Evolutionary conservation across 1,140 invertebrate species (phyloP).

Genomic region (Drosophila navojoa): DNA sequence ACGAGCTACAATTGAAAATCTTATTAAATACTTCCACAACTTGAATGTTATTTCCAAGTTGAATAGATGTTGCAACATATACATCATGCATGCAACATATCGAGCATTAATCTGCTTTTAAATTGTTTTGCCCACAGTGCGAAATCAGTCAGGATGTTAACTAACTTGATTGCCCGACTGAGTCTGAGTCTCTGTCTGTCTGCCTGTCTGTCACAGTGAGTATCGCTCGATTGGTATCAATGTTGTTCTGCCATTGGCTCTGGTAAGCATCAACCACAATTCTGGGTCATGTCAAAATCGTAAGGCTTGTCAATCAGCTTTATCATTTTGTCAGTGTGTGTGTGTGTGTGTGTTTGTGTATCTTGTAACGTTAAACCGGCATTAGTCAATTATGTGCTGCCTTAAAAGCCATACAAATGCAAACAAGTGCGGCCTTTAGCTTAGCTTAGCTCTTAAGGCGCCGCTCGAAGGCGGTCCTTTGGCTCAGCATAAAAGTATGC

Average conservation of each 20-base stretch:
- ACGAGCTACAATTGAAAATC: too few relatives aligned
- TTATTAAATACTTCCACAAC: too few relatives aligned
- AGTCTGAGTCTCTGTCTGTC: constrained; percentile 6
- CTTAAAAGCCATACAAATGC: constrained; percentile 48
- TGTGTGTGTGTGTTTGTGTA: constrained; percentile 13
- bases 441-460: constrained; percentile 26
- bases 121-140: neutral
- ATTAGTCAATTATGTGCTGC: constrained; percentile 40
- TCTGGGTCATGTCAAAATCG: constrained; percentile 41
- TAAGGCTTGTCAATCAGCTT: constrained; percentile 40
- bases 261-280: constrained; percentile 33
- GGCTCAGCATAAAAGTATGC: constrained; percentile 33
- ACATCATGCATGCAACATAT: too few relatives aligned
- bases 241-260: constrained; percentile 18
- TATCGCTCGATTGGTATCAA: constrained; percentile 29
- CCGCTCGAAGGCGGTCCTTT: neutral
- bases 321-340: neutral
- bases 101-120: neutral
- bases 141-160: constrained; percentile 34
- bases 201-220: neutral
- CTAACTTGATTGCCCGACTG: constrained; percentile 37
- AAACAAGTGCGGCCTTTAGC: constrained; percentile 36
- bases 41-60: too few relatives aligned
- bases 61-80: too few relatives aligned
- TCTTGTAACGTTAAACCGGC: constrained; percentile 48